Conservation (phyloP, 2,888 invertebrate genomes). For the Syritta pipiens region DNA sequence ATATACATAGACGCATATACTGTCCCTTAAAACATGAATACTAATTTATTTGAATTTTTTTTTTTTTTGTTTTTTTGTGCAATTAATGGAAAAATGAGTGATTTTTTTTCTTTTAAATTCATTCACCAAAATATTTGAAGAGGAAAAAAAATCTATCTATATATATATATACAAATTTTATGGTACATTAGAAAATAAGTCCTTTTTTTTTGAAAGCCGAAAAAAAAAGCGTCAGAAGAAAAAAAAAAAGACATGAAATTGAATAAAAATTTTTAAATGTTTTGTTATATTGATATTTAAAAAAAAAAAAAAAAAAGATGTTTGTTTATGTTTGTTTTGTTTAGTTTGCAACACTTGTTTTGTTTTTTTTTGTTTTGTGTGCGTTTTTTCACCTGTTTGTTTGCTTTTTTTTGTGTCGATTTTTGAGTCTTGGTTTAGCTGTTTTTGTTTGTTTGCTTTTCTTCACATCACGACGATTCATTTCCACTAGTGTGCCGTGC, state of each 20-base stretch:
- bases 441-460: neutral
- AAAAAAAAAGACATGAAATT: constrained; percentile 12
- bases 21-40: too few relatives aligned
- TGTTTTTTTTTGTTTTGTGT: neutral
- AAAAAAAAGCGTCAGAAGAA: neutral
- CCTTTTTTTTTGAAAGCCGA: neutral
- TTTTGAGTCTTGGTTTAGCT: neutral
- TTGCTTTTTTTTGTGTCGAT: neutral
- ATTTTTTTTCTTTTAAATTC: neutral
- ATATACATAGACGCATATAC: too few relatives aligned
- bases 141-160: neutral
- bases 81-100: neutral
- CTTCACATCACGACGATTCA: neutral
- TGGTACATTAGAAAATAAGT: neutral
- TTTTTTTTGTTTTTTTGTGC: constrained; percentile 25
- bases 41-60: constrained; percentile 25
- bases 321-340: neutral
- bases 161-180: constrained; percentile 22
- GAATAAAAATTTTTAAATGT: constrained; percentile 19
- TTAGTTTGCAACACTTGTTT: neutral
- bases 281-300: constrained; percentile 28
- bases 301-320: too few relatives aligned
- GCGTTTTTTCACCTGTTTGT: neutral
- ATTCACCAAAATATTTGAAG: constrained; percentile 16
- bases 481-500: too few relatives aligned